Conservation (phyloP, 1,140 invertebrate species). For the Bombus pascuorum region DNA sequence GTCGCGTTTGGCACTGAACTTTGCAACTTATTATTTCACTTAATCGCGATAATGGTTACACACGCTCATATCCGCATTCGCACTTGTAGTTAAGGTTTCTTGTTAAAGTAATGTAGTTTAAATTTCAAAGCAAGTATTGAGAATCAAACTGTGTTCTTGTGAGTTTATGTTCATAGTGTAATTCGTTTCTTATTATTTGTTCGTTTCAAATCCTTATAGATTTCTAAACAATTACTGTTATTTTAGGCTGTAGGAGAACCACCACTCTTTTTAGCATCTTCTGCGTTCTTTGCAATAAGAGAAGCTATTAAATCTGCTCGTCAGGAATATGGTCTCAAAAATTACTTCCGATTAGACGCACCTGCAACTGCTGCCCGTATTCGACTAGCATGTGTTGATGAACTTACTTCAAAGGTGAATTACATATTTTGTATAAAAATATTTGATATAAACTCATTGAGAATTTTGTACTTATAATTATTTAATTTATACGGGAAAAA, state of each 20-base stretch:
- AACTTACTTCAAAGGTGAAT: conserved; percentile 90
- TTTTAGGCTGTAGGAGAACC: conserved; percentile 96
- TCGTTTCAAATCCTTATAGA: too few species aligned
- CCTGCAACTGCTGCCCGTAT: conserved; percentile 95
- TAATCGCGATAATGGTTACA: too few species aligned
- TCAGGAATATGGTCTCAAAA: conserved; percentile 85
- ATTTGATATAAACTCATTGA: neutral
- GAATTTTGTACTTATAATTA: neutral
- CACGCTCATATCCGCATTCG: too few species aligned
- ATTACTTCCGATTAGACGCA: conserved; percentile 89
- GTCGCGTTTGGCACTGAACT: too few species aligned
- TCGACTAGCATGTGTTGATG: conserved; percentile 94
- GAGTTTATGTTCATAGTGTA: too few species aligned
- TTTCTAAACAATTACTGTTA: conserved; percentile 32
- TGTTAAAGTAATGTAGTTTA: too few species aligned
- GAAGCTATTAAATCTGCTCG: conserved; percentile 93
- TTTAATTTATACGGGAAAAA: neutral
- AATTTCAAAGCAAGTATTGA: too few species aligned
- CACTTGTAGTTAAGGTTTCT: too few species aligned
- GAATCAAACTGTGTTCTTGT: too few species aligned
- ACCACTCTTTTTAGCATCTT: conserved; percentile 93
- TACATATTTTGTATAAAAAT: neutral
- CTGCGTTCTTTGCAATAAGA: conserved; percentile 95
- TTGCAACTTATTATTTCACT: too few species aligned
- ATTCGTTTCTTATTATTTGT: too few species aligned